Conservation (phyloP, 2,113 vertebrate genomes). For the Thamnophis sirtalis region DNA sequence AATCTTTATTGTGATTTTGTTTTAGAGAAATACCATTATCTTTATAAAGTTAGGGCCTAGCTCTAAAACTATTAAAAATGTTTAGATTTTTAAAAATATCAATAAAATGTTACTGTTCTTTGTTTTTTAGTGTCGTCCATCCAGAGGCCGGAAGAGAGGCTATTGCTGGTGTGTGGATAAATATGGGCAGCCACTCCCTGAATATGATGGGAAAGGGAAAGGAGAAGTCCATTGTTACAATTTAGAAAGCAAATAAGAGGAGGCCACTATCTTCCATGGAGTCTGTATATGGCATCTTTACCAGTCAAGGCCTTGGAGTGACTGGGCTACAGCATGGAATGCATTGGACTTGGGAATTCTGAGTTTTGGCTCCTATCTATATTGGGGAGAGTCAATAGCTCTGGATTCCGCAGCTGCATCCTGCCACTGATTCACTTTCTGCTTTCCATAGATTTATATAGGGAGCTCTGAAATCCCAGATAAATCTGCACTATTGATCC, state of each 20-base stretch:
- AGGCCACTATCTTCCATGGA: slow-evolving; percentile 34
- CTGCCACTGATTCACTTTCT: rapidly evolving
- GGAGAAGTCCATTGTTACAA: slow-evolving; percentile 82
- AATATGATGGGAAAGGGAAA: slow-evolving; percentile 76
- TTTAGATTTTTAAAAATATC: rapidly evolving
- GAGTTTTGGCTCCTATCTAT: slow-evolving; percentile 30
- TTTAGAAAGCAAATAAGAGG: slow-evolving; percentile 79
- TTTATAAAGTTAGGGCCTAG: not conserved
- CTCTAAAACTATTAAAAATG: not conserved
- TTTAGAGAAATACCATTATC: not conserved
- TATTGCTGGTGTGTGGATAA: slow-evolving; percentile 97
- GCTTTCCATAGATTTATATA: slow-evolving; percentile 23
- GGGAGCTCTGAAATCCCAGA: slow-evolving; percentile 45
- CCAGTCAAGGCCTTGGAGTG: slow-evolving; percentile 42
- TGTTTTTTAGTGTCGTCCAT: slow-evolving; percentile 84
- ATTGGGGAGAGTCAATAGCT: not conserved
- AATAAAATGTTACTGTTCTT: not conserved
- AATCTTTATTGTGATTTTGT: not conserved
- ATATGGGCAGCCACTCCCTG: slow-evolving; percentile 86
- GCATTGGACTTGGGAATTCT: not conserved
- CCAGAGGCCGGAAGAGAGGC: slow-evolving; percentile 90
- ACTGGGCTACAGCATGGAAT: slow-evolving; percentile 36
- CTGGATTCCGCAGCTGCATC: slow-evolving; percentile 24
- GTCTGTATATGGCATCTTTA: slow-evolving; percentile 37
- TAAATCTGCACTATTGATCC: slow-evolving; percentile 75